Conservation (phyloP, 2,797 vertebrate genomes). For the Ispidina picta region DNA sequence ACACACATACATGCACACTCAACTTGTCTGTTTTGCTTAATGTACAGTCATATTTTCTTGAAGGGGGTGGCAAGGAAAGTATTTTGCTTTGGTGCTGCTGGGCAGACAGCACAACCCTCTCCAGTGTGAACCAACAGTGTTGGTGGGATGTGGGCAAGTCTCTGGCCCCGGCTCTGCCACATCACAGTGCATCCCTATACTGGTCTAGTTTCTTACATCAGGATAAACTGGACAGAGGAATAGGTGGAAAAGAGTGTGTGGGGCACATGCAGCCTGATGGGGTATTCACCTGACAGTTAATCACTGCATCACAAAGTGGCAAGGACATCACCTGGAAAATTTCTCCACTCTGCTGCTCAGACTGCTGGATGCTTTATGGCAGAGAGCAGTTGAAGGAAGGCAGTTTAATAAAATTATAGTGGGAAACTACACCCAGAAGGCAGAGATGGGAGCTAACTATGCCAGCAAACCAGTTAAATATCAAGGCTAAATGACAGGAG, state of each 20-base stretch:
- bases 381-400: background rate
- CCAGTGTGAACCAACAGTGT: rapidly evolving
- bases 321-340: slow-evolving; percentile 26
- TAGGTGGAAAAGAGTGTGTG: background rate
- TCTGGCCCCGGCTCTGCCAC: background rate
- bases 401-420: background rate
- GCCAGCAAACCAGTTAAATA: background rate
- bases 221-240: background rate
- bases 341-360: background rate
- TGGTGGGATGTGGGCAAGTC: background rate
- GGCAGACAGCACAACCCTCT: background rate
- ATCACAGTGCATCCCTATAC: background rate
- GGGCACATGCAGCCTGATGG: background rate
- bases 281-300: background rate
- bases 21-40: background rate
- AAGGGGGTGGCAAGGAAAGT: slow-evolving; percentile 3
- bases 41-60: background rate
- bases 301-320: background rate
- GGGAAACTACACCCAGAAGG: background rate
- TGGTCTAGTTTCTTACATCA: background rate
- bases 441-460: background rate
- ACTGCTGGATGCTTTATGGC: slow-evolving; percentile 3
- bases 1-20: background rate
- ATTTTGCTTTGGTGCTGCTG: background rate
- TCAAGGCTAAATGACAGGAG: background rate